Evolutionary conservation across 2,797 vertebrate species (phyloP), one percentile per base, ranked within the genome.

Genomic region (Lepilemur septentrionalis): DNA sequence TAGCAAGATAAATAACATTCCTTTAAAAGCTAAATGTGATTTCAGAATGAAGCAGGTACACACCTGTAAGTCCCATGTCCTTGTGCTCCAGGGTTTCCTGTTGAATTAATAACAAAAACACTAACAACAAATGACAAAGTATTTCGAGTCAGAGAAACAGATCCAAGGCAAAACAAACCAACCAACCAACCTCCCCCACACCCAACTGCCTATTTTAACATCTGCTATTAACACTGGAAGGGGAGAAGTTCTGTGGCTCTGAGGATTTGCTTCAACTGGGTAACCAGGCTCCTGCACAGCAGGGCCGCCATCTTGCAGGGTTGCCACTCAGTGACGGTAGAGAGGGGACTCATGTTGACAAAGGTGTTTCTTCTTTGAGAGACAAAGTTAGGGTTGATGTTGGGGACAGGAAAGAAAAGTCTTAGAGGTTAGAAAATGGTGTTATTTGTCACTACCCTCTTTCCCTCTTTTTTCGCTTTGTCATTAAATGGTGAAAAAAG

Each of bases 1-100:
- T 8, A 23, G 38, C 13, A 65, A 90, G 23, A 3, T 69, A 80
- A 83, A 79, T 63, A 50, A 43, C 57, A 78, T 11, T 50, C 1
- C 18, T 89, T 69, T 80, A 89, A 93, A 93, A 84, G 55, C 72
- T 57, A 93, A 95, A 69, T 48, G 7, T 72, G 81, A 90, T 93
- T 96, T 95, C n/a, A n/a, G 50, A 81, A 48, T 61, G 89, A 73
- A 48, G 75, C 38, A 63, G 63, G 18, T 32, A 82, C 59, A 80
- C 5, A 59, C 4, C 28, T 61, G 0, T 78, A 35, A 32, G 25
- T 67, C 52, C 25, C 87, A 67, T 2, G 8, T 63, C 18, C 22
- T 75, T 59, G n/a, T 13, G 22, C 17, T 63, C 3, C 5, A 73
- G 69, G 57, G 46, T 70, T 88, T 78, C 75, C 75, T 55, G 30